Conservation (phyloP, 2,797 vertebrate genomes). For the Balearica regulorum region DNA sequence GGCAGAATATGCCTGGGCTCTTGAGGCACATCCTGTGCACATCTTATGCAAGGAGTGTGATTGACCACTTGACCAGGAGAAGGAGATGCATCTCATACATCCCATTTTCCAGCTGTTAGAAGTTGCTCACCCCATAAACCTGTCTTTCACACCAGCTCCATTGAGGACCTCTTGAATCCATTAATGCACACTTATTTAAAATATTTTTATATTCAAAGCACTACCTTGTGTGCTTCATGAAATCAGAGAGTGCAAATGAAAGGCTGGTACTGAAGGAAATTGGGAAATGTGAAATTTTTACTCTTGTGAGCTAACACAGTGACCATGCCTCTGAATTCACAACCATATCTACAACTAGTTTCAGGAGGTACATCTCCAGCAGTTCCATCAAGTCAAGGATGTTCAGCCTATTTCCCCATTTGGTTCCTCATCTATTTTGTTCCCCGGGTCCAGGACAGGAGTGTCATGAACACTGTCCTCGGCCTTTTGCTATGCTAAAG, state of each 20-base stretch:
- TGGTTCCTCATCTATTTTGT: background rate
- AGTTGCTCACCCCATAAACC: background rate
- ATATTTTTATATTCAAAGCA: background rate
- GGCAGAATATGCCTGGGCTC: background rate
- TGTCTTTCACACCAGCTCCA: background rate
- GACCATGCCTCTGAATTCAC: background rate
- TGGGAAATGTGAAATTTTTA: background rate
- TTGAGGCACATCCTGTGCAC: background rate
- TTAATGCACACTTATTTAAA: background rate
- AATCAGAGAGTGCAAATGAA: background rate
- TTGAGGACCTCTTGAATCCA: background rate
- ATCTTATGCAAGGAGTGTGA: rapidly evolving
- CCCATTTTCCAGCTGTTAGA: background rate
- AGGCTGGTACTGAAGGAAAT: background rate
- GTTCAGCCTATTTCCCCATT: background rate
- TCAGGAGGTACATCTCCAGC: background rate
- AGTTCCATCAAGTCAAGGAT: background rate
- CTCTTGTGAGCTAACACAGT: background rate
- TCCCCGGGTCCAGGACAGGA: background rate
- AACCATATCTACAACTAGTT: background rate
- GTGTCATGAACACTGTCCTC: background rate
- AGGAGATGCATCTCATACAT: background rate
- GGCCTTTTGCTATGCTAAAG: background rate
- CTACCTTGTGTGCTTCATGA: background rate
- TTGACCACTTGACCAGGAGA: background rate